Conservation (phyloP, 2,888 invertebrate species). For the Mythimna albipuncta region DNA sequence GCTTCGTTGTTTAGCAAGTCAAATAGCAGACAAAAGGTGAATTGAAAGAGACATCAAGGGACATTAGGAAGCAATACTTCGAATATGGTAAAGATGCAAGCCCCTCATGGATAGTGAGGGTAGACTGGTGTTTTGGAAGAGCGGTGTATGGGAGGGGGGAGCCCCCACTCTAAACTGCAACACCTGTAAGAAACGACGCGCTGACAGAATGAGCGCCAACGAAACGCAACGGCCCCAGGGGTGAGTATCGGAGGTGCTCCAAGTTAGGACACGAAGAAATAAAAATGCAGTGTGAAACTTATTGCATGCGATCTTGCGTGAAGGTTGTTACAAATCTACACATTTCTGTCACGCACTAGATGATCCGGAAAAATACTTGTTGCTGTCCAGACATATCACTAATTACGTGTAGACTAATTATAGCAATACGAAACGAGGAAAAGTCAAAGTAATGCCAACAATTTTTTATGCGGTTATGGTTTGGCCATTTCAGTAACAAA, state of each 20-base stretch:
- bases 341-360: conserved; percentile 40
- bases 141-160: conserved; percentile 85
- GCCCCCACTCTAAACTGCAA: conserved; percentile 86
- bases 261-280: conserved; percentile 3
- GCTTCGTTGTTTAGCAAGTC: conserved; percentile 13
- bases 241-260: conserved; percentile 71
- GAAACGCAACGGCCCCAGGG: conserved; percentile 79
- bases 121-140: conserved; percentile 86
- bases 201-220: conserved; percentile 85
- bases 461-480: conserved; percentile 14
- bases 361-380: conserved; percentile 27
- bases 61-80: conserved; percentile 41
- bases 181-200: conserved; percentile 86
- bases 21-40: conserved; percentile 19
- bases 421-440: conserved; percentile 25
- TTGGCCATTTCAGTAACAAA: neutral
- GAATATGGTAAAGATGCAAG: conserved; percentile 68
- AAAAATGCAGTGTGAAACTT: neutral
- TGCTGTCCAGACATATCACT: conserved; percentile 14
- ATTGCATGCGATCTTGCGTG: conserved; percentile 9
- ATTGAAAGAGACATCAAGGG: conserved; percentile 15
- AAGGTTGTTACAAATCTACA: conserved; percentile 34
- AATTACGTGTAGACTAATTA: conserved; percentile 33
- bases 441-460: conserved; percentile 28
- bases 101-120: conserved; percentile 87